Evolutionary conservation across 2,888 invertebrate species (phyloP).

Genomic region (Osmoderma eremita): DNA sequence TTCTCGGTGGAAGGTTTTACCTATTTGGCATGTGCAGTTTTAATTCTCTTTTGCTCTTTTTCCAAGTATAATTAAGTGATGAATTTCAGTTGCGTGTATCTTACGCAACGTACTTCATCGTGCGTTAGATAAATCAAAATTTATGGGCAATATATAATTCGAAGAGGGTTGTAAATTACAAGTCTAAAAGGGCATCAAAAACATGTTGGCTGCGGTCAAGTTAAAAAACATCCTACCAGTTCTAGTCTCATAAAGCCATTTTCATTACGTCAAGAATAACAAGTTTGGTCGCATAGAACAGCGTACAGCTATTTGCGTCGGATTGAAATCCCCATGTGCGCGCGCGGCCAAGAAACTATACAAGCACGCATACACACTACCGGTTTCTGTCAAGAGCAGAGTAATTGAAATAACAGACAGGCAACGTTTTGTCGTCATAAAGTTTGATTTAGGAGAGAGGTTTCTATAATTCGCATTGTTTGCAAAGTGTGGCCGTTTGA

Average conservation of each 20-base stretch:
- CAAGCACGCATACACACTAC: conserved; percentile 19
- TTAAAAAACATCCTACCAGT: conserved; percentile 36
- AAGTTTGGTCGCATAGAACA: conserved; percentile 31
- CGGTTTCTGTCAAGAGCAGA: conserved; percentile 32
- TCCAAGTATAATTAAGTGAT: conserved; percentile 20
- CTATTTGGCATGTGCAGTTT: no score
- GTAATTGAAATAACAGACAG: conserved; percentile 36
- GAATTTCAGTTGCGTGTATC: conserved; percentile 11
- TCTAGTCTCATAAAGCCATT: conserved; percentile 39
- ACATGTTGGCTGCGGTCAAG: conserved; percentile 29
- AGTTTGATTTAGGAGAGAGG: conserved; percentile 26
- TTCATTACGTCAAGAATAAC: conserved; percentile 40
- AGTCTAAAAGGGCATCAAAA: conserved; percentile 27
- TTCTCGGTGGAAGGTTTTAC: no score
- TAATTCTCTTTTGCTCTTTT: conserved; percentile 2
- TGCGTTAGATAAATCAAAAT: conserved; percentile 34
- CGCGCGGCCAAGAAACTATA: conserved; percentile 27
- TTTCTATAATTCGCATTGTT: conserved; percentile 32
- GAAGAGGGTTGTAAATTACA: conserved; percentile 35
- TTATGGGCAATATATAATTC: conserved; percentile 31
- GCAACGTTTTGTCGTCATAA: conserved; percentile 26
- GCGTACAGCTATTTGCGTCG: conserved; percentile 8
- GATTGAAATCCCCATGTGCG: conserved; percentile 14
- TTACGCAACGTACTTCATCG: conserved; percentile 4
- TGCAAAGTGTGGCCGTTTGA: conserved; percentile 20